phyloP scores from a whole-genome alignment of 2,888 invertebrate species.

The Pogonocherus hispidulus region DNA sequence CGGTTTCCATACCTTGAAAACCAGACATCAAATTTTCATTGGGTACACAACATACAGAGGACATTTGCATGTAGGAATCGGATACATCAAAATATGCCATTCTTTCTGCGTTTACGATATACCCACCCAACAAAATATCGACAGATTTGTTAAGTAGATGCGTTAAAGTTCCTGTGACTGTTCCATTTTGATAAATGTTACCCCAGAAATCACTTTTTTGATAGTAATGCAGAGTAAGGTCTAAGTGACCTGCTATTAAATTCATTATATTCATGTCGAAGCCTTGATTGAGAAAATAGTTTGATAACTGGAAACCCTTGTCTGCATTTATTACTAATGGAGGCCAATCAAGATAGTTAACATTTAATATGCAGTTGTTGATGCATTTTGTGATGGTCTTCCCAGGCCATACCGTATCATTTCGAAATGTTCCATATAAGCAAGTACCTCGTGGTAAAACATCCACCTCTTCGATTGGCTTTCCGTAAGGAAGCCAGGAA shows the following conservation, averaged over 20 bases:
- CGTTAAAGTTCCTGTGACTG: neutral
- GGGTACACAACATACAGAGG: neutral
- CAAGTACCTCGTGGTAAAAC: conserved; percentile 20
- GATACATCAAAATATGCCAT: neutral
- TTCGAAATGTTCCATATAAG: conserved; percentile 24
- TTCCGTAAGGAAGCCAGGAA: conserved; percentile 29
- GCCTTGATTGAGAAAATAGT: neutral
- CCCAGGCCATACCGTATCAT: conserved; percentile 29
- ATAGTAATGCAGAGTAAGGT: neutral
- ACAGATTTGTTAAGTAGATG: neutral
- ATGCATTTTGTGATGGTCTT: neutral
- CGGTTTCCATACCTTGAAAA: neutral
- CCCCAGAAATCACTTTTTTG: neutral
- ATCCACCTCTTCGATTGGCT: neutral
- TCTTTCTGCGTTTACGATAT: neutral
- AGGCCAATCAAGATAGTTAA: neutral
- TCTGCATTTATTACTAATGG: neutral
- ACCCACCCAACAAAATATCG: neutral
- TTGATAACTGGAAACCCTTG: neutral
- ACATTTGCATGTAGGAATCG: neutral
- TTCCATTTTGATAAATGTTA: neutral
- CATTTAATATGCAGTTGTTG: neutral
- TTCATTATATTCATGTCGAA: neutral
- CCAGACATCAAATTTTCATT: neutral
- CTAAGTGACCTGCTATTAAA: neutral